Evolutionary conservation across 1,140 invertebrate species (phyloP).

Genomic region (Cydia strobilella): DNA sequence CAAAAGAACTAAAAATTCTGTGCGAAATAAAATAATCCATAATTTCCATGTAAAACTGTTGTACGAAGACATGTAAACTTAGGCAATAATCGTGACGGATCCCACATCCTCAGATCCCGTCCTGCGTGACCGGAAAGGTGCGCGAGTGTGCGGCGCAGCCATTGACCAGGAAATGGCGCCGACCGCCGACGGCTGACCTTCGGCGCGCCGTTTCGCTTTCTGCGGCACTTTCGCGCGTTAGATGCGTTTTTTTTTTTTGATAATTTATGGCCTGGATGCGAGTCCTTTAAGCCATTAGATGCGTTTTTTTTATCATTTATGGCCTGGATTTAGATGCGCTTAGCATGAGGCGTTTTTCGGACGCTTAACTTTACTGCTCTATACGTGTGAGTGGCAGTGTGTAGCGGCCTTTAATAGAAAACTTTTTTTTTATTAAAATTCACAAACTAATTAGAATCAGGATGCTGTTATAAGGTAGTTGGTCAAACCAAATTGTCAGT

Average conservation of each 20-base stretch:
- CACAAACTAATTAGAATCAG: background rate
- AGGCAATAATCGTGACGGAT: conserved; percentile 18
- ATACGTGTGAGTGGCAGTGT: background rate
- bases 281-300: too few relatives aligned
- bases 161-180: conserved; percentile 23
- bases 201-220: conserved; percentile 26
- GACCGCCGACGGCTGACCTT: conserved; percentile 15
- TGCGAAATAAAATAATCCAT: too few relatives aligned
- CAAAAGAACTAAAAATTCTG: too few relatives aligned
- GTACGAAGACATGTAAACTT: background rate
- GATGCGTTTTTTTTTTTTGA: too few relatives aligned
- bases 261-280: too few relatives aligned
- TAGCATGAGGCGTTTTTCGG: conserved; percentile 5
- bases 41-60: background rate
- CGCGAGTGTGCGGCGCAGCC: conserved; percentile 5
- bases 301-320: too few relatives aligned
- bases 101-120: conserved; percentile 13
- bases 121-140: conserved; percentile 13
- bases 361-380: background rate
- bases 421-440: background rate
- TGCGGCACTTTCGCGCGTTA: conserved; percentile 11
- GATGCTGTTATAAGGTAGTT: too few relatives aligned
- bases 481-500: too few relatives aligned
- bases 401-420: background rate
- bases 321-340: conserved; percentile 10